Evolutionary conservation across 2,113 vertebrate genomes (phyloP).

Genomic region (Seriola rivoliana): DNA sequence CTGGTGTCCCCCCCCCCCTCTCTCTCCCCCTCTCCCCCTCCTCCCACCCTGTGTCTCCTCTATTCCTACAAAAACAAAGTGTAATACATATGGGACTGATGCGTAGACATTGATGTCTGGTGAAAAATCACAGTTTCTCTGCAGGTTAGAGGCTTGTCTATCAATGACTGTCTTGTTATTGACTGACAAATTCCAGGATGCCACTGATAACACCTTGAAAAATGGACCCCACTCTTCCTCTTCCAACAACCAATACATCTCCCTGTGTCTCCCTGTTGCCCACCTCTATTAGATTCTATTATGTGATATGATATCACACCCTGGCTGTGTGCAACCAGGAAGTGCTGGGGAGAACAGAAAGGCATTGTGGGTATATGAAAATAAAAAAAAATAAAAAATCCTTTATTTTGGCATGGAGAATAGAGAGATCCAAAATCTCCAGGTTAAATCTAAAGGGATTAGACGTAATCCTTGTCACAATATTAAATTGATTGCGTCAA

Average conservation of each 20-base stretch:
- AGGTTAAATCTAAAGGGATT: constrained; percentile 9
- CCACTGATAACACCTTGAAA: constrained; percentile 73
- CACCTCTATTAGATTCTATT: constrained; percentile 74
- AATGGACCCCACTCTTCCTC: constrained; percentile 62
- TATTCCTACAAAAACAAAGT: constrained; percentile 55
- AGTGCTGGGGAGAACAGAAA: constrained; percentile 32
- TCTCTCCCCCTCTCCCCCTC: background rate
- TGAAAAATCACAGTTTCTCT: constrained; percentile 63
- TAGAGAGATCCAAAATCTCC: constrained; percentile 9
- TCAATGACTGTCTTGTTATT: constrained; percentile 73
- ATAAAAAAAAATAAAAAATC: background rate
- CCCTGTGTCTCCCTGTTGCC: constrained; percentile 37
- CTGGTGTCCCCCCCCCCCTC: background rate
- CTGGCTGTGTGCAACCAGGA: constrained; percentile 45
- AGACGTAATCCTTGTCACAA: background rate
- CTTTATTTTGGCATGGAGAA: background rate
- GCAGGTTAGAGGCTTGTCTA: constrained; percentile 51
- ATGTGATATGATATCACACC: constrained; percentile 73
- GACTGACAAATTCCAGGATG: constrained; percentile 71
- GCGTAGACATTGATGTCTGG: constrained; percentile 32
- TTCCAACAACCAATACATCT: constrained; percentile 72
- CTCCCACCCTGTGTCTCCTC: constrained; percentile 24
- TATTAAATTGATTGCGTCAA: background rate
- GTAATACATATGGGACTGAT: constrained; percentile 35
- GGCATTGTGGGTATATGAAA: constrained; percentile 28